Conservation (phyloP, 2,888 invertebrate species). For the Cryptocheilus praepositus region DNA sequence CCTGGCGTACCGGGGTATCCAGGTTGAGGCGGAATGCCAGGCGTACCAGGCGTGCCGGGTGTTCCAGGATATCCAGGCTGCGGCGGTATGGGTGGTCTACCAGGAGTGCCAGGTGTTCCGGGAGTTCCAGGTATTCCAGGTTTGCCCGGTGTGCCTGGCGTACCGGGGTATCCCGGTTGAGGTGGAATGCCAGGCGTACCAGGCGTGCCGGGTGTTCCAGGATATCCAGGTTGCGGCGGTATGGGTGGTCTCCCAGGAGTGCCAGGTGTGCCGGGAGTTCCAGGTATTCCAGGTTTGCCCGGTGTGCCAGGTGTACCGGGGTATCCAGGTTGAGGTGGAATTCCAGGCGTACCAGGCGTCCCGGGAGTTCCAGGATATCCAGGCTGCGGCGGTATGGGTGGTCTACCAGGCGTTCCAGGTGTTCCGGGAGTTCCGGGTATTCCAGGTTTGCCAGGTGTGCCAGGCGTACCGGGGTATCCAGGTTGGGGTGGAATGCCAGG, state of each 20-base stretch:
- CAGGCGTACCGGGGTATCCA: conserved; percentile 49
- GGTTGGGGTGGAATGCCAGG: conserved; percentile 43
- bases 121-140: conserved; percentile 47
- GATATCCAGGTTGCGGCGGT: conserved; percentile 34
- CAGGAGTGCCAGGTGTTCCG: conserved; percentile 11
- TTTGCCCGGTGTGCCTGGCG: conserved; percentile 47
- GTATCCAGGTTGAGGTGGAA: conserved; percentile 50
- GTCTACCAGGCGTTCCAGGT: conserved; percentile 53
- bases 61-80: conserved; percentile 44
- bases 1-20: conserved; percentile 39
- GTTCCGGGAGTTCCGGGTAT: conserved; percentile 60
- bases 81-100: conserved; percentile 51
- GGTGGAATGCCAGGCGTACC: conserved; percentile 49
- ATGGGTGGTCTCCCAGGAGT: conserved; percentile 33
- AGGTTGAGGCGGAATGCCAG: conserved; percentile 10
- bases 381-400: conserved; percentile 37
- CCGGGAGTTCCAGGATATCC: conserved; percentile 44
- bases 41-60: conserved; percentile 58
- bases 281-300: conserved; percentile 40
- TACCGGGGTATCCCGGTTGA: conserved; percentile 45
- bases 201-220: conserved; percentile 10
- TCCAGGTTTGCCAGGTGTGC: conserved; percentile 31
- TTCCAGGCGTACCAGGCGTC: conserved; percentile 31
- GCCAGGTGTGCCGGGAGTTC: conserved; percentile 36
- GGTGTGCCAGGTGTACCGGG: conserved; percentile 40